Conservation (phyloP, 1,140 invertebrate genomes). For the Drosophila cardini region DNA sequence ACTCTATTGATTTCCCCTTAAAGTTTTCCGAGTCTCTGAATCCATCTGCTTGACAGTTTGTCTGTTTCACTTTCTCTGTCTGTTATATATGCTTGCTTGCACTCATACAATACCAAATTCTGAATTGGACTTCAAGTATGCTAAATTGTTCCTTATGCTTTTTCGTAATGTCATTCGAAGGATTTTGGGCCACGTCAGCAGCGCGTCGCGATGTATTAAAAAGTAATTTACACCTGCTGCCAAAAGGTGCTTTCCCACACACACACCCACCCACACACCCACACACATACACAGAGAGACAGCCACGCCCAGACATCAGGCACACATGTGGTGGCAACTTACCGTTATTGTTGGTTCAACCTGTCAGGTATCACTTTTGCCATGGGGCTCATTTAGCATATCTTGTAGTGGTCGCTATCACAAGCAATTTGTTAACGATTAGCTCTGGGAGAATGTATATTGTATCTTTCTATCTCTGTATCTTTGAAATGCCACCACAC, state of each 20-base stretch:
- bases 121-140: slow-evolving; percentile 43
- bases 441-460: slow-evolving; percentile 26
- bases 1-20: slow-evolving; percentile 34
- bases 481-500: slow-evolving; percentile 39
- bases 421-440: slow-evolving; percentile 80
- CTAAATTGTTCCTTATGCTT: slow-evolving; percentile 21
- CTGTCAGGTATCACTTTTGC: slow-evolving; percentile 45
- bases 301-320: neutral
- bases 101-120: slow-evolving; percentile 7
- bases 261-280: slow-evolving; percentile 26
- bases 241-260: slow-evolving; percentile 61
- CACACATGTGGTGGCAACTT: slow-evolving; percentile 9
- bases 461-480: slow-evolving; percentile 38
- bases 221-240: slow-evolving; percentile 78
- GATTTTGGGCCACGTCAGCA: slow-evolving; percentile 60
- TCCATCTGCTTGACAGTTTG: neutral
- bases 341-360: slow-evolving; percentile 37
- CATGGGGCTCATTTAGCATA: slow-evolving; percentile 50
- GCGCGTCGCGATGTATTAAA: slow-evolving; percentile 64
- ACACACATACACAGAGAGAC: neutral
- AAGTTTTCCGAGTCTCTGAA: slow-evolving; percentile 7
- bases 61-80: neutral
- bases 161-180: slow-evolving; percentile 41
- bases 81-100: neutral
- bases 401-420: slow-evolving; percentile 64